Evolutionary conservation across 2,797 vertebrate genomes (phyloP).

Genomic region (Sebastes trivittatus): DNA sequence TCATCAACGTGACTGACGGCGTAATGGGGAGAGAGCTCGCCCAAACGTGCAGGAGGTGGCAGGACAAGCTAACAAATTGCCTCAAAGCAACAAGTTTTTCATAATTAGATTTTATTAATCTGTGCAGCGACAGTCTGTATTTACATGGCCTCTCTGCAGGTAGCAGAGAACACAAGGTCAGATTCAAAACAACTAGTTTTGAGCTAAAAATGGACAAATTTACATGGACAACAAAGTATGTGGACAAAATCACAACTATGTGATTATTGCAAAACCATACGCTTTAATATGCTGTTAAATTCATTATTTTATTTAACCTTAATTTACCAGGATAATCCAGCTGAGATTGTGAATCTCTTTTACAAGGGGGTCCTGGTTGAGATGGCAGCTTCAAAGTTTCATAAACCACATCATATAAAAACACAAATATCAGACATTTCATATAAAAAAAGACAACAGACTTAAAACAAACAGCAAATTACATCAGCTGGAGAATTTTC

Average conservation of each 20-base stretch:
- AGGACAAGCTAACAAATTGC: not conserved
- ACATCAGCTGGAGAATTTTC: too few relatives aligned
- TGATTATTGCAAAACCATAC: too few relatives aligned
- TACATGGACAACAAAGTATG: not conserved
- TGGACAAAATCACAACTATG: not conserved
- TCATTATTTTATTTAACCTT: too few relatives aligned
- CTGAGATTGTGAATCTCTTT: too few relatives aligned
- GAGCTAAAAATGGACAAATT: not conserved
- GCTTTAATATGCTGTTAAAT: not conserved
- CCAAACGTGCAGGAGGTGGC: constrained; percentile 9
- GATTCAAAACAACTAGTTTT: not conserved
- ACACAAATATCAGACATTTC: too few relatives aligned
- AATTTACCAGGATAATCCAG: too few relatives aligned
- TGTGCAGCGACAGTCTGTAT: not conserved
- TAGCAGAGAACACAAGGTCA: not conserved
- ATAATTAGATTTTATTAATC: constrained; percentile 11
- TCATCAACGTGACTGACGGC: constrained; percentile 26
- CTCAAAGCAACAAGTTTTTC: not conserved
- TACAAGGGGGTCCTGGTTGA: too few relatives aligned
- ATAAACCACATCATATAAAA: too few relatives aligned
- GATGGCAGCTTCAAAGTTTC: too few relatives aligned
- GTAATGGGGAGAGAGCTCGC: not conserved
- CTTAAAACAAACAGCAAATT: too few relatives aligned
- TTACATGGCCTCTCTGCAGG: not conserved
- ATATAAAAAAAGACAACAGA: too few relatives aligned